A percentile compares a stretch with the other conserved stretches of the same genome.
Evolutionary conservation across 2,113 vertebrate genomes (phyloP).

Genomic region (Phyllostomus hastatus): DNA sequence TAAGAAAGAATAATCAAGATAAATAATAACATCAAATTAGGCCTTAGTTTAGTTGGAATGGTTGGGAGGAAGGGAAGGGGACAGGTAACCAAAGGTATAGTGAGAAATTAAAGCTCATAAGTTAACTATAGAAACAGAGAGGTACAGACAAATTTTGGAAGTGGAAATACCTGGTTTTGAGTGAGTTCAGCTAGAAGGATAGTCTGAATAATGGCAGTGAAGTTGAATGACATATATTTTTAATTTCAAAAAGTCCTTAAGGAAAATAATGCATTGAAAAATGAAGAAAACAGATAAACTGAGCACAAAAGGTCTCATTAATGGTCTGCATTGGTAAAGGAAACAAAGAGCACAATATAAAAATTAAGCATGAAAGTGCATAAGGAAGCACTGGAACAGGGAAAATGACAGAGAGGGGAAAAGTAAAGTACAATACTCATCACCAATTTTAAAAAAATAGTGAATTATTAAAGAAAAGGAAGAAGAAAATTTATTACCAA

Average conservation of each 20-base stretch:
- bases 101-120: neutral
- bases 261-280: neutral
- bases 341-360: neutral
- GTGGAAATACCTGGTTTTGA: neutral
- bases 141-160: neutral
- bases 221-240: neutral
- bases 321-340: neutral
- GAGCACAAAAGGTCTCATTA: neutral
- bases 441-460: neutral
- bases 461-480: neutral
- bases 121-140: neutral
- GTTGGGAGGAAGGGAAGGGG: neutral
- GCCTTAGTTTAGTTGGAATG: neutral
- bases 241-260: constrained; percentile 7
- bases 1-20: neutral
- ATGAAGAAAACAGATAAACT: neutral
- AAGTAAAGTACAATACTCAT: neutral
- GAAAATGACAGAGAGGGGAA: neutral
- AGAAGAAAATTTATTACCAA: neutral
- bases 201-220: neutral
- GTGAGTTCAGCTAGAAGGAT: neutral
- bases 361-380: neutral
- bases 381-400: neutral
- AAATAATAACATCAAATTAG: neutral
- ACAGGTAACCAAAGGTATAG: neutral